Base-by-base conservation (phyloP, 2,113 vertebrate species). In the Nanger granti region DNA sequence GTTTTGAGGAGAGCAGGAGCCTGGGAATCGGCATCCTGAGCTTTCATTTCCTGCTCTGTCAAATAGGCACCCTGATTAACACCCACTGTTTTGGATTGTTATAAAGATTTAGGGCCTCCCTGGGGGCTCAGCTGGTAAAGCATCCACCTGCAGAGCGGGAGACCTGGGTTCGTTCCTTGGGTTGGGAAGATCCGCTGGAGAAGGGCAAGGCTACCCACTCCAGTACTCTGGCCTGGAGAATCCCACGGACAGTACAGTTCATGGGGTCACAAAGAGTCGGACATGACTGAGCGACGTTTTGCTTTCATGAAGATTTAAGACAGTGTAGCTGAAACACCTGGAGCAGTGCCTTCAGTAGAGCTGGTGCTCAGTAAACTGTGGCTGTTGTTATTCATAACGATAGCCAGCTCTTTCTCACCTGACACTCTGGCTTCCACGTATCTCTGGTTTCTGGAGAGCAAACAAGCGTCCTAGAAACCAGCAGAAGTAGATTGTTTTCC, bases 371-470 rank as follows among this genome's bases (percentile, higher is more conserved):
- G 22, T 57, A 18, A 52, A 17, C 17, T 29, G 31, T 18, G 41
- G 62, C 20, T 4, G 0, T 29, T 44, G 1, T 29, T 64, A 31
- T 7, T 17, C 15, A 20, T n/a, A 44, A 31, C 28, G 24, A 28
- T 37, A 55, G 29, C 76, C 83, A 87, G 87, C 64, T 57, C 0
- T 26, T 84, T 55, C 62, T 44, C 26, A 12, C 47, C 29, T 37
- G 59, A 7, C 31, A 44, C 31, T 4, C 31, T 4, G 55, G 24
- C 37, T 62, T 76, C 86, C 79, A 4, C 1, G 20, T 79, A 17
- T 37, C 34, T 7, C 59, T 84, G 87, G 31, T 44, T 87, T 90
- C 95, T 89, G 64, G 34, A 47, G 66, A 55, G 83, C 59, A 83
- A 91, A 86, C 10, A 26, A 26, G 84, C 93, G 18, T 73, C 28